phyloP scores from a whole-genome alignment of 1,140 invertebrate genomes.

The Globodera rostochiensis region DNA sequence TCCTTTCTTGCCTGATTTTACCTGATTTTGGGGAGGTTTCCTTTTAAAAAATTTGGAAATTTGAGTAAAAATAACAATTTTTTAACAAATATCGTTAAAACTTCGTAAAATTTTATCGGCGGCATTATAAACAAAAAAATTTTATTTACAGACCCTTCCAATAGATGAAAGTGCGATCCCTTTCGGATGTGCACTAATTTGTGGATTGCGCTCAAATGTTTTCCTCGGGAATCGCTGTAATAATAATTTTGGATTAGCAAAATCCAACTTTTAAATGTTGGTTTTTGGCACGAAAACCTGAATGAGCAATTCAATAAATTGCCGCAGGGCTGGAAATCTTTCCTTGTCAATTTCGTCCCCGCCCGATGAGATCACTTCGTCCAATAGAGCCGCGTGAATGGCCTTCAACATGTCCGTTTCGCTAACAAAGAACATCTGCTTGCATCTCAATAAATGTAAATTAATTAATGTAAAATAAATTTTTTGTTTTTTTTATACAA shows the following conservation, averaged over 20 bases:
- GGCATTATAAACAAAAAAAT: too few species aligned
- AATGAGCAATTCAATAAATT: constrained; percentile 57
- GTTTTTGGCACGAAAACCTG: constrained; percentile 37
- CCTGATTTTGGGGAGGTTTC: too few species aligned
- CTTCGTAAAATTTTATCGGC: too few species aligned
- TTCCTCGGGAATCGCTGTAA: constrained; percentile 33
- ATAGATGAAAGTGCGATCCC: constrained; percentile 28
- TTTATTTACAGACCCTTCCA: constrained; percentile 10
- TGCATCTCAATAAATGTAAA: constrained; percentile 11
- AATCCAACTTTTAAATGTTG: not conserved
- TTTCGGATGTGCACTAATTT: constrained; percentile 31
- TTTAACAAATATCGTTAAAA: too few species aligned
- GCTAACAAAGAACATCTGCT: constrained; percentile 58
- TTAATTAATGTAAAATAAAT: too few species aligned
- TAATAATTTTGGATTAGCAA: not conserved
- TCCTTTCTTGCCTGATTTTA: too few species aligned
- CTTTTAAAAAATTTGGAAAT: too few species aligned
- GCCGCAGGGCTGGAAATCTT: constrained; percentile 54
- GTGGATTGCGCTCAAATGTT: constrained; percentile 25
- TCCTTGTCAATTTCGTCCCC: constrained; percentile 46
- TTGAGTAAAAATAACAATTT: too few species aligned
- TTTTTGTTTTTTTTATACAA: too few species aligned
- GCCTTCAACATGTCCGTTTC: constrained; percentile 65
- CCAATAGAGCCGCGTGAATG: constrained; percentile 52
- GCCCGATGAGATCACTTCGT: constrained; percentile 55